Conservation (phyloP, 2,797 vertebrate species). For the Sparidentex hasta region DNA sequence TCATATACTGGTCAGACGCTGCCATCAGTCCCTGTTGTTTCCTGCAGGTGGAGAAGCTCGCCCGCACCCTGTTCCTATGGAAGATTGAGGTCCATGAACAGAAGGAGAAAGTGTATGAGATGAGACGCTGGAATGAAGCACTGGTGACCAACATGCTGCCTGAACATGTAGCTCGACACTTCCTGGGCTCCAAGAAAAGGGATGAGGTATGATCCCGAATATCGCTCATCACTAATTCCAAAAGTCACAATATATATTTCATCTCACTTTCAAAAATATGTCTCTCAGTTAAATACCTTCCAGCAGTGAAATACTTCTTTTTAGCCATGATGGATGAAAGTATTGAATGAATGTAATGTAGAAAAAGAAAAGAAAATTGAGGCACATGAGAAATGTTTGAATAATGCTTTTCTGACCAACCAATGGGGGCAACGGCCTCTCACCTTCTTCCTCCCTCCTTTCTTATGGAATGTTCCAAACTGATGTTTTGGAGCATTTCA, state of each 20-base stretch:
- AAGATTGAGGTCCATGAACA: constrained; percentile 97
- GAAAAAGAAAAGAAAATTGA: too few relatives aligned
- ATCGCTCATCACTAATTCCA: background rate
- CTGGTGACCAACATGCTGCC: constrained; percentile 97
- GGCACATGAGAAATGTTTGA: too few relatives aligned
- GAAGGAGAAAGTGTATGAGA: constrained; percentile 97
- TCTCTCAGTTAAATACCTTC: too few relatives aligned
- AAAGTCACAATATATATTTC: background rate
- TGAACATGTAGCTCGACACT: constrained; percentile 93
- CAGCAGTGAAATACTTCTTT: too few relatives aligned
- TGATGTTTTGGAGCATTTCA: background rate
- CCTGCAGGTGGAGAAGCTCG: constrained; percentile 93
- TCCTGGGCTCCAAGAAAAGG: constrained; percentile 95
- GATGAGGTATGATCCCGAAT: constrained; percentile 88
- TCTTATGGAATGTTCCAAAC: too few relatives aligned
- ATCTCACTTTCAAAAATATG: too few relatives aligned
- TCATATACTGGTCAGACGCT: background rate
- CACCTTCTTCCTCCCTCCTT: too few relatives aligned
- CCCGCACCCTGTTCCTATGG: constrained; percentile 94
- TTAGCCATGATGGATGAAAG: too few relatives aligned
- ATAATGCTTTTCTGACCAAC: too few relatives aligned
- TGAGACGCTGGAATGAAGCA: constrained; percentile 97
- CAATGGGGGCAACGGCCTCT: too few relatives aligned
- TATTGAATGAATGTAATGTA: too few relatives aligned
- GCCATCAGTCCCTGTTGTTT: constrained; percentile 9